These are phyloP conservation scores for Lysandra coridon DNA, from an alignment of 2,888 invertebrate species.

Conservation along the genomic window DNA sequence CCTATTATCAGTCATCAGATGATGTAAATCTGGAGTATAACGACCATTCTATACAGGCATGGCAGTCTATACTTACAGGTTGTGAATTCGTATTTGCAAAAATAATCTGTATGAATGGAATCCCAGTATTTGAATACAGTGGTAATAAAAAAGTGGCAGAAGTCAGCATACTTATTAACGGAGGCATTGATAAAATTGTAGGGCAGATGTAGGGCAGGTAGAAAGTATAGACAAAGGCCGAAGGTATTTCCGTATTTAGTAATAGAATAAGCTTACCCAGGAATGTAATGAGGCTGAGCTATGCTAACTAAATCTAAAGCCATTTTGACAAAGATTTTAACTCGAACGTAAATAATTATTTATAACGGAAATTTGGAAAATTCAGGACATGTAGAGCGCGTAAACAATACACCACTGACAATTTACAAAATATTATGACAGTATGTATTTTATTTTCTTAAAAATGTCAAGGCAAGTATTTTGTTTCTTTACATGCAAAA, in stretches of 20 bases:
- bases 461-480: neutral
- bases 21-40: too few species aligned
- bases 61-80: too few species aligned
- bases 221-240: neutral
- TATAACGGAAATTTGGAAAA: neutral
- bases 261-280: constrained; percentile 80
- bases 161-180: too few species aligned
- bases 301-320: constrained; percentile 82
- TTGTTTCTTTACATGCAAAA: neutral
- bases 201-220: neutral
- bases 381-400: neutral
- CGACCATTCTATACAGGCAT: too few species aligned
- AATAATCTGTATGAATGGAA: too few species aligned
- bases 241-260: neutral
- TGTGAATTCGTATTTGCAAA: too few species aligned
- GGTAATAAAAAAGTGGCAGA: too few species aligned
- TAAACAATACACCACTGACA: neutral
- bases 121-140: too few species aligned
- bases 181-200: too few species aligned
- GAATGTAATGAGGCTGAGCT: constrained; percentile 86
- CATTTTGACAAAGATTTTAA: constrained; percentile 51
- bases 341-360: constrained; percentile 41
- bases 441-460: neutral
- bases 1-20: too few species aligned
- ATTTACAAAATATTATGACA: neutral